Percentiles rank a stretch among this genome's conserved stretches.
Evolutionary conservation across 2,797 vertebrate genomes (phyloP).

Genomic region (Vireo griseus): DNA sequence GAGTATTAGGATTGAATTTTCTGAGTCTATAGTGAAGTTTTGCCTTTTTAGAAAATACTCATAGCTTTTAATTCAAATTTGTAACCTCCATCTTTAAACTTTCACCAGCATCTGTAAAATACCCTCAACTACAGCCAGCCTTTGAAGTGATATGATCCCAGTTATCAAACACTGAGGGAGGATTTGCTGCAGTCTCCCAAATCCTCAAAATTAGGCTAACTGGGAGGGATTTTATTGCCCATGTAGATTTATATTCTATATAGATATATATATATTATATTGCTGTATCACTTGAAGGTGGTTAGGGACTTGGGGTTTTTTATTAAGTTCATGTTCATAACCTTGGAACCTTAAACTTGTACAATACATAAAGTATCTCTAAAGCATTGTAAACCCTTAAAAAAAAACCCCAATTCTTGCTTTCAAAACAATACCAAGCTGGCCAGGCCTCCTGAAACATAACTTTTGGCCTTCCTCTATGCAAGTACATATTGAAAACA

Average conservation of each 20-base stretch:
- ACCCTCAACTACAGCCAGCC: not conserved
- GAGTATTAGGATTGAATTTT: not conserved
- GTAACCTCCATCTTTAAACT: not conserved
- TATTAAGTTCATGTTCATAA: not conserved
- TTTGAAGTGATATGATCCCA: not conserved
- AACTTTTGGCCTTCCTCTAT: not conserved
- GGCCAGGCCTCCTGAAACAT: not conserved
- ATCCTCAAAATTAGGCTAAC: not conserved
- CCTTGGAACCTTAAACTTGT: not conserved
- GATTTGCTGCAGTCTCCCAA: not conserved
- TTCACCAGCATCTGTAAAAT: not conserved
- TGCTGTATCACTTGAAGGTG: not conserved
- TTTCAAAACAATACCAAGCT: not conserved
- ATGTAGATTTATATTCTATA: not conserved
- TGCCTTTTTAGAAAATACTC: not conserved
- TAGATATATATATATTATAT: not conserved
- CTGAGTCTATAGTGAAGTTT: not conserved
- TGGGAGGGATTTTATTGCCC: not conserved
- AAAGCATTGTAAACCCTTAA: not conserved
- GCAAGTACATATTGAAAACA: not conserved
- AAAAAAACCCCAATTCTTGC: not conserved
- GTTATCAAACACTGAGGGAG: not conserved
- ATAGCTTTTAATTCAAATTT: not conserved
- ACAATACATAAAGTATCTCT: not conserved
- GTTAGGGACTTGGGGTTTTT: not conserved